These are phyloP conservation scores for Alloscopus bannaensis DNA, from an alignment of 2,888 invertebrate genomes.

Conservation along the genomic window DNA sequence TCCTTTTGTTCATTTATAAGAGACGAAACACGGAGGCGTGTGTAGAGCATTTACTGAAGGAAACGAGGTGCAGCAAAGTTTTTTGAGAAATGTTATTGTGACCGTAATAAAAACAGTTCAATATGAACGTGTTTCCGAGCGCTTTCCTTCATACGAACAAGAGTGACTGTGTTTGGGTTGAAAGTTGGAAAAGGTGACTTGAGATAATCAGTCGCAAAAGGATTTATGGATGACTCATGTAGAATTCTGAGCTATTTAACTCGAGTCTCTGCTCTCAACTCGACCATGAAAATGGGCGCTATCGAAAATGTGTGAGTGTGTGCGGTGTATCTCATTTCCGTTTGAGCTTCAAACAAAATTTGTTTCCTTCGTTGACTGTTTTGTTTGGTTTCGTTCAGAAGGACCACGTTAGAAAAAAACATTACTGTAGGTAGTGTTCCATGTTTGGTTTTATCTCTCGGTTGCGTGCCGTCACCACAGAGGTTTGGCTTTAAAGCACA, in stretches of 20 bases:
- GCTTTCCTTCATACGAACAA: conserved; percentile 1
- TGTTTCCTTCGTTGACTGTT: conserved; percentile 4
- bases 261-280: too few species aligned
- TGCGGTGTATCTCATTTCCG: conserved; percentile 7
- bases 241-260: too few species aligned
- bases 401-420: too few species aligned
- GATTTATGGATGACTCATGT: conserved; percentile 60
- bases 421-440: conserved; percentile 8
- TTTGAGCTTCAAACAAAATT: background rate
- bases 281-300: too few species aligned
- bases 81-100: too few species aligned
- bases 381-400: background rate
- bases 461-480: conserved; percentile 26
- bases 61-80: too few species aligned
- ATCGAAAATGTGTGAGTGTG: background rate
- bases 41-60: conserved; percentile 13
- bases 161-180: background rate
- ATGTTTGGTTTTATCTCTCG: conserved; percentile 27
- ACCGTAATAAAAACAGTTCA: conserved; percentile 17
- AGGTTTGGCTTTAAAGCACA: conserved; percentile 31
- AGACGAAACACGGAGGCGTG: too few species aligned
- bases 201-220: conserved; percentile 50
- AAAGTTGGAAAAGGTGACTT: conserved; percentile 50
- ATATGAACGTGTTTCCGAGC: conserved; percentile 12
- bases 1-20: too few species aligned